Evolutionary conservation across 2,888 invertebrate species (phyloP).

Genomic region (Tuberolachnus salignus): DNA sequence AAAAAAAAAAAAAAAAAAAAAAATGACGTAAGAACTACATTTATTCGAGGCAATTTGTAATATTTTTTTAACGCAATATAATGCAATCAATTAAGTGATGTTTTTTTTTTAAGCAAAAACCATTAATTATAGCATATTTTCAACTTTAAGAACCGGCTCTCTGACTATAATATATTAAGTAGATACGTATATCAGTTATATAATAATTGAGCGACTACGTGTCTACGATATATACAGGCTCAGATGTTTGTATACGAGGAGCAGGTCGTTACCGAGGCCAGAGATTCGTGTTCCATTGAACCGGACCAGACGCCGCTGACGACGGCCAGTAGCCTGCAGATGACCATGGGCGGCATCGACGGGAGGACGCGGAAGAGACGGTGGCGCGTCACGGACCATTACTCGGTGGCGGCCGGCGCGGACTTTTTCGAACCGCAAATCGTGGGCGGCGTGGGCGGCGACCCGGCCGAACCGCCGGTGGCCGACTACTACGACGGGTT

Average conservation of each 20-base stretch:
- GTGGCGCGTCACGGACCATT: constrained; percentile 4
- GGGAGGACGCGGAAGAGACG: constrained; percentile 20
- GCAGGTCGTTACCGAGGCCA: constrained; percentile 34
- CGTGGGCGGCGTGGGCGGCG: constrained; percentile 44
- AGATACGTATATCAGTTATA: too few species aligned
- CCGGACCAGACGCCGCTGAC: neutral
- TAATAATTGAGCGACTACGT: too few species aligned
- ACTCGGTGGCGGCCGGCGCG: neutral
- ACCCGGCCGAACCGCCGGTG: constrained; percentile 29
- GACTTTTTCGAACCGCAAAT: constrained; percentile 36
- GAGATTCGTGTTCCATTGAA: constrained; percentile 38
- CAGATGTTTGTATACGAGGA: constrained; percentile 19
- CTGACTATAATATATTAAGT: too few species aligned
- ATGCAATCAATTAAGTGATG: too few species aligned
- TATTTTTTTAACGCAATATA: too few species aligned
- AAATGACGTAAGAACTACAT: too few species aligned
- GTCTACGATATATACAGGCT: neutral
- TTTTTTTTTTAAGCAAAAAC: too few species aligned
- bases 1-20: too few species aligned
- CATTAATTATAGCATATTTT: too few species aligned
- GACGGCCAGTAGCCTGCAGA: neutral
- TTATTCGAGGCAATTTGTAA: too few species aligned
- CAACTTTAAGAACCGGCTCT: too few species aligned
- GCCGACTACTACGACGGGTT: constrained; percentile 44
- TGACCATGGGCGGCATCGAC: neutral